Base-by-base conservation (phyloP, 1,140 invertebrate species). In the Drosophila sproati region DNA sequence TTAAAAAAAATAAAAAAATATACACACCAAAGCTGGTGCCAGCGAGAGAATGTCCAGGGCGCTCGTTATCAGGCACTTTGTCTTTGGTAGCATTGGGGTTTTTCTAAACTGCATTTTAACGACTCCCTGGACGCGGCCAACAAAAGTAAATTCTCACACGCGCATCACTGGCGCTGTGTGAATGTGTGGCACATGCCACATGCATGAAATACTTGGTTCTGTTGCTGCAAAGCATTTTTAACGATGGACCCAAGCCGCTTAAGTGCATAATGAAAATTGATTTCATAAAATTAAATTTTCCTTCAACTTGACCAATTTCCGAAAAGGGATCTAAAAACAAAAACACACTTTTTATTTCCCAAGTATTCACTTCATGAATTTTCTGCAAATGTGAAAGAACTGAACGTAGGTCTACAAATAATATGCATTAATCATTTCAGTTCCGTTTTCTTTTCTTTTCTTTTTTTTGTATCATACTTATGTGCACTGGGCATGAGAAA, bases 251-350 rank as follows among this genome's bases (percentile, higher is more conserved):
- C 50, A 61, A 70, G 55, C 55, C 75, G 67, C 74, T 78, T 64
- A 37, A 64, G 51, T 45, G 47, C 37, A 29, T 88, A 88, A 87
- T 87, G 83, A 73, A 88, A 88, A 88, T 88, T 88, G 83, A 88
- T 88, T 88, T 88, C 41, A 56, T 66, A 47, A 61, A 62, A 61
- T 52, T 61, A 48, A 73, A 74, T 74, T 69, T 63, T 45, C 52
- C 20, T 70, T 59, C 39, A 73, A 64, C 47, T 60, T 71, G 67
- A 62, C 37, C 57, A 77, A 68, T 66, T 79, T 64, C 39, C 43
- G 6, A 10, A 69, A 67, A 50, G 51, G 50, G 37, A 62, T 75
- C 56, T 59, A 35, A 69, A 7, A 50, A 20, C 20, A 20, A 29
- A 29, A n/a, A 10, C 6, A 4, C 5, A 39, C 20, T 56, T 20